Evolutionary conservation across 1,140 invertebrate species (phyloP).

Genomic region (Charaxes varanes): DNA sequence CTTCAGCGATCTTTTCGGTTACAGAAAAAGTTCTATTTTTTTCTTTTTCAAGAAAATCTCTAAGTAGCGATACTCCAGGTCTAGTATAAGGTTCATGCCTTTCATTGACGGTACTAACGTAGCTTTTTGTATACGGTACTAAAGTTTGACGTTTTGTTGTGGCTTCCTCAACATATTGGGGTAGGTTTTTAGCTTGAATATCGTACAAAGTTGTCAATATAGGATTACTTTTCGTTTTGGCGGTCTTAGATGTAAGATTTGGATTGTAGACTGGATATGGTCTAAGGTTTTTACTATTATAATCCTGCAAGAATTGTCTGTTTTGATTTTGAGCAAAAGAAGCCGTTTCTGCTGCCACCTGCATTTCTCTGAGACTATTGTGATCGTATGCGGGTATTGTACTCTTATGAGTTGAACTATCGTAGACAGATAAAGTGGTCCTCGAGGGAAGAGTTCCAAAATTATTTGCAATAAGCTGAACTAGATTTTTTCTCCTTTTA

Average conservation of each 20-base stretch:
- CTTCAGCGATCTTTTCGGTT: constrained; percentile 38
- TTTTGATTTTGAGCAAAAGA: constrained; percentile 79
- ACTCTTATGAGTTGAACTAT: constrained; percentile 47
- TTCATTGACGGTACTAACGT: constrained; percentile 35
- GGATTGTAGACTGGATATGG: constrained; percentile 62
- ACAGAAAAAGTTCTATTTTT: constrained; percentile 47
- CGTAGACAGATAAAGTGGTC: constrained; percentile 46
- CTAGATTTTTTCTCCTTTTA: constrained; percentile 51
- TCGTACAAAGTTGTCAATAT: constrained; percentile 58
- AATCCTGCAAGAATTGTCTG: constrained; percentile 57
- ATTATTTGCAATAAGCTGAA: constrained; percentile 55
- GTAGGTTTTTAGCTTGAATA: constrained; percentile 36
- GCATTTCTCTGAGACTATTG: constrained; percentile 76
- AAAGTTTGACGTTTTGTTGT: constrained; percentile 60
- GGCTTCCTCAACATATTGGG: constrained; percentile 30
- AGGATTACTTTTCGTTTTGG: constrained; percentile 45
- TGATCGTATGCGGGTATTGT: constrained; percentile 40
- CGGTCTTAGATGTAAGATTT: constrained; percentile 30
- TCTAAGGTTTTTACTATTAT: constrained; percentile 50
- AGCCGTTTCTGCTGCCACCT: constrained; percentile 83
- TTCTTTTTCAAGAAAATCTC: constrained; percentile 55
- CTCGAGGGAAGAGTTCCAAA: constrained; percentile 44
- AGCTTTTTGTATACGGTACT: constrained; percentile 58
- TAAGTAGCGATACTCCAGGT: constrained; percentile 55
- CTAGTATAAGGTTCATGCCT: constrained; percentile 62